phyloP scores from a whole-genome alignment of 2,797 vertebrate species.

The Ispidina lecontei region DNA sequence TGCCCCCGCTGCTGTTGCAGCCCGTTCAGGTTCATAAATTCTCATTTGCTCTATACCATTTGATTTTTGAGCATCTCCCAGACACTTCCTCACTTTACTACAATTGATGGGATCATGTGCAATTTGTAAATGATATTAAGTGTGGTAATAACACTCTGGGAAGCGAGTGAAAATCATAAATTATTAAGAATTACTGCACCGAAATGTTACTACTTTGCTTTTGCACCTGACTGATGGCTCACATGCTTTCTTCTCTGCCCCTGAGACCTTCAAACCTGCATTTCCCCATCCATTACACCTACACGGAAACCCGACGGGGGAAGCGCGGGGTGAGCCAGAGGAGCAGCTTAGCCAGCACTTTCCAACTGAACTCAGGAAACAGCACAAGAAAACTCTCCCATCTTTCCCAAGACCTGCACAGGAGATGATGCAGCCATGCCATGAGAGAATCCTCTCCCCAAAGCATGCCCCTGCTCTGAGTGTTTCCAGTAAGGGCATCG shows the following conservation, averaged over 20 bases:
- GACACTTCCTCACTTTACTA: constrained; percentile 71
- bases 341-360: constrained; percentile 42
- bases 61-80: constrained; percentile 61
- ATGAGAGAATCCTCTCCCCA: background rate
- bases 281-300: constrained; percentile 1
- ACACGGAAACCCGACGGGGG: background rate
- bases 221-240: constrained; percentile 55
- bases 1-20: background rate
- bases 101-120: constrained; percentile 71
- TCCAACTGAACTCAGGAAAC: background rate
- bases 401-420: background rate
- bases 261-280: constrained; percentile 20
- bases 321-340: background rate
- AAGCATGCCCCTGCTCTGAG: background rate
- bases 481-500: fast-evolving
- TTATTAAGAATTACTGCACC: constrained; percentile 66
- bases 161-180: constrained; percentile 61
- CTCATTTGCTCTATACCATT: constrained; percentile 38
- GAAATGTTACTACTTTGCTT: constrained; percentile 56
- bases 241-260: constrained; percentile 4
- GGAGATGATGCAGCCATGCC: background rate
- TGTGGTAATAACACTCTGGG: constrained; percentile 72
- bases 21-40: constrained; percentile 34
- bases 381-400: background rate
- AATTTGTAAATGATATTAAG: constrained; percentile 77